phyloP scores from a whole-genome alignment of 2,888 invertebrate genomes.

The Orchesella flavescens region DNA sequence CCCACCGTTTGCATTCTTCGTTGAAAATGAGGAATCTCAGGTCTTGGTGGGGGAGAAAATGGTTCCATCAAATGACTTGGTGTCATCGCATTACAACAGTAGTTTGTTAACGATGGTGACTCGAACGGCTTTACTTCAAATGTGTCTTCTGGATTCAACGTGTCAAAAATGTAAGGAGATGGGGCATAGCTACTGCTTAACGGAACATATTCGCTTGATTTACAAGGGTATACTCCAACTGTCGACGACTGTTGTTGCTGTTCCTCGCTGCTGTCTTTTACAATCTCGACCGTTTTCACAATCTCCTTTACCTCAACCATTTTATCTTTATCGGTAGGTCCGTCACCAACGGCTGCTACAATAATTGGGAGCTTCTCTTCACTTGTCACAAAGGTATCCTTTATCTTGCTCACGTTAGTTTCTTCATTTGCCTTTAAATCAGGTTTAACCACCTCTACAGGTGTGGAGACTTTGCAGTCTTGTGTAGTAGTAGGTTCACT shows the following conservation, averaged over 20 bases:
- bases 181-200: conserved; percentile 66
- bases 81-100: conserved; percentile 58
- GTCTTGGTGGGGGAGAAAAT: conserved; percentile 70
- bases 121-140: conserved; percentile 67
- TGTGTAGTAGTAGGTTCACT: not conserved
- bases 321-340: not conserved
- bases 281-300: conserved; percentile 5
- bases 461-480: not conserved
- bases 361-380: not conserved
- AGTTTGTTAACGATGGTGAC: conserved; percentile 68
- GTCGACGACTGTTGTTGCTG: conserved; percentile 21
- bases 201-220: conserved; percentile 69
- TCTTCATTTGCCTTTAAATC: not conserved
- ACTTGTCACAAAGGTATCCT: not conserved
- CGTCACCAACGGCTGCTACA: not conserved
- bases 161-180: conserved; percentile 67
- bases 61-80: conserved; percentile 68
- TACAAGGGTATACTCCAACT: conserved; percentile 48
- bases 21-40: conserved; percentile 65
- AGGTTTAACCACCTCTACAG: not conserved
- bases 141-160: conserved; percentile 56
- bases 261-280: conserved; percentile 32
- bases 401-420: conserved; percentile 3
- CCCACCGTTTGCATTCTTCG: conserved; percentile 60
- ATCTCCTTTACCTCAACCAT: conserved; percentile 2